Base-by-base conservation (phyloP, 1,140 invertebrate genomes). In the Himalopsyche phryganea region DNA sequence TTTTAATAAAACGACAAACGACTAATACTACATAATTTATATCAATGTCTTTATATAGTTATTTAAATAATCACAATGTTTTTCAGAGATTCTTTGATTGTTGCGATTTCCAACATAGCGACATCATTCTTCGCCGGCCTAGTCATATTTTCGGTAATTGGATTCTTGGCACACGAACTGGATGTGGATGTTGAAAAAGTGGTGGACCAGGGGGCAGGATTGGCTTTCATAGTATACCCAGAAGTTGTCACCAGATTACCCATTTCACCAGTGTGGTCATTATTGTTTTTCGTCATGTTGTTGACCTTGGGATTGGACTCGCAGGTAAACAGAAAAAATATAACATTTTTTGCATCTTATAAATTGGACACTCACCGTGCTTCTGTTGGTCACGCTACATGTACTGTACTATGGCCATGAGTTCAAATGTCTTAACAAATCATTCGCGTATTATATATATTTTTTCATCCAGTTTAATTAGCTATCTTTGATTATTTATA, bases 141-240 rank as follows among this genome's bases (percentile, higher is more conserved):
- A 47, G 87, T 89, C 1, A 89, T 90, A 60, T 90, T 90, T 68
- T 87, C 87, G 0, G 85, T 90, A 6, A 88, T 90, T 63, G 88
- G 88, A 3, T 90, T 90, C 67, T 71, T 91, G 55, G 88, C 88
- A 1, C 83, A 89, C 53, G 86, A 89, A 65, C 70, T 90, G 9
- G 77, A 85, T 18, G 86, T 89, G 2, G 79, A 81, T 15, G 86
- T 90, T 1, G 81, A 82, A 2, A 81, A 84, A 35, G 88, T 90
- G 18, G 88, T 90, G 13, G 86, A 89, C 53, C 84, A 89, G 67
- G 90, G 77, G 0, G 88, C 89, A 40, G 90, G 90, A 1, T 70
- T 93, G 42, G 90, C 90, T 1, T 93, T 92, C 67, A 89, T 92
- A 54, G 90, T 91, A 6, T 93, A 94, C 70, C 91, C 91, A 0